Base-by-base conservation (phyloP, 2,888 invertebrate species). In the Aleiodes alternator region DNA sequence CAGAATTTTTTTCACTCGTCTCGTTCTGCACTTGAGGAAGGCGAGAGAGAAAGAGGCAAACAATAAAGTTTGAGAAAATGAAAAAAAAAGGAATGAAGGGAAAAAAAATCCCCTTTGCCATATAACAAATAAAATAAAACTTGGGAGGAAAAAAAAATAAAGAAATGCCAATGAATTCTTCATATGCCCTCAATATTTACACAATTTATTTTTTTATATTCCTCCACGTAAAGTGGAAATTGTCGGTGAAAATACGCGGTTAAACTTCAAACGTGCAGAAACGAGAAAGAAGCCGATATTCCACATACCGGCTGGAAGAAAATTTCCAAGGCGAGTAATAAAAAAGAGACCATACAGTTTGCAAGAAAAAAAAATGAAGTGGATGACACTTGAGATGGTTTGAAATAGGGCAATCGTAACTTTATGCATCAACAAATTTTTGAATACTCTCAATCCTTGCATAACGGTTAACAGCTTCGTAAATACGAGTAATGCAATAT, bases 1-100 rank as follows among this genome's bases (percentile, higher is more conserved):
- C 73, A 50, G 57, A 73, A 70, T 70, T 76, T 76, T 76, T 76
- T 76, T 70, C 34, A 11, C 55, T 69, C 51, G 55, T 16, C 14
- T 55, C 43, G 14, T 14, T 61, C 43, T 38, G 61, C 64, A 48
- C 64, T 69, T 72, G 69, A 43, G 68, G n/a, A 16, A 34, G 43
- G 50, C 59, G 29, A 29, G 34, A 50, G 69, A 68, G 29, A 14
- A 12, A 59, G 38, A 34, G 29, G 64, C 43, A 43, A 8, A 43
- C 43, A 43, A 43, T 43, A 43, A 43, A 43, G 11, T 43, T 43
- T 51, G 76, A 72, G 74, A 61, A 50, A 48, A 73, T 53, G 23
- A 29, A 61, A 76, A 16, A 69, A n/a, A 9, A 31, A 14, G 23
- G 51, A 50, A 69, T 53, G 29, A 31, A 8, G 11, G 53, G 57